A percentile compares a stretch with the other conserved stretches of the same genome.
Evolutionary conservation across 2,797 vertebrate genomes (phyloP).

Genomic region (Alectoris magna): DNA sequence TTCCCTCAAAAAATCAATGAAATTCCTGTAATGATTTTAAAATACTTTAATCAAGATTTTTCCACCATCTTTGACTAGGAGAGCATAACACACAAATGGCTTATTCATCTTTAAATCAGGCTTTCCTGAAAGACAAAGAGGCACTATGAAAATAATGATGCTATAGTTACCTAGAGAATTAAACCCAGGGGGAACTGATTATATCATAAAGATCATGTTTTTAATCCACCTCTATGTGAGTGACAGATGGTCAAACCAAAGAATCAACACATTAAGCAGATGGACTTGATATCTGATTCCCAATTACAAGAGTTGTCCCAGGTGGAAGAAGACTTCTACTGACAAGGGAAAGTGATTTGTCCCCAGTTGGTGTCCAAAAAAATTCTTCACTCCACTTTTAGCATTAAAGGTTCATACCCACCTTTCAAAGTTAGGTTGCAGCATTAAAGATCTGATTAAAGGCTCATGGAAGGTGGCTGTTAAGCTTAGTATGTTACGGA

Average conservation of each 20-base stretch:
- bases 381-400: background rate
- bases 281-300: conserved; percentile 57
- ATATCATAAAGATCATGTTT: conserved; percentile 32
- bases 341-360: conserved; percentile 35
- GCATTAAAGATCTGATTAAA: background rate
- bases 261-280: conserved; percentile 57
- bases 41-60: background rate
- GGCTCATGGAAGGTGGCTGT: accelerated
- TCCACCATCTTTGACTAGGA: background rate
- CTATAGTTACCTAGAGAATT: background rate
- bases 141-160: background rate
- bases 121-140: background rate
- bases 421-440: background rate
- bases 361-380: conserved; percentile 58
- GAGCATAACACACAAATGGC: background rate
- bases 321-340: conserved; percentile 8
- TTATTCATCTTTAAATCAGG: background rate
- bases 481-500: background rate
- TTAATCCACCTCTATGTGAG: conserved; percentile 55
- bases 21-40: background rate
- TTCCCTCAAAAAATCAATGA: background rate
- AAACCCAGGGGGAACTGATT: background rate
- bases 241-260: conserved; percentile 66
- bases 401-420: background rate
- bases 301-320: conserved; percentile 27